Percentiles rank a stretch among this genome's conserved stretches.
Evolutionary conservation across 2,113 vertebrate species (phyloP).

Genomic region (Puffinus mauretanicus): DNA sequence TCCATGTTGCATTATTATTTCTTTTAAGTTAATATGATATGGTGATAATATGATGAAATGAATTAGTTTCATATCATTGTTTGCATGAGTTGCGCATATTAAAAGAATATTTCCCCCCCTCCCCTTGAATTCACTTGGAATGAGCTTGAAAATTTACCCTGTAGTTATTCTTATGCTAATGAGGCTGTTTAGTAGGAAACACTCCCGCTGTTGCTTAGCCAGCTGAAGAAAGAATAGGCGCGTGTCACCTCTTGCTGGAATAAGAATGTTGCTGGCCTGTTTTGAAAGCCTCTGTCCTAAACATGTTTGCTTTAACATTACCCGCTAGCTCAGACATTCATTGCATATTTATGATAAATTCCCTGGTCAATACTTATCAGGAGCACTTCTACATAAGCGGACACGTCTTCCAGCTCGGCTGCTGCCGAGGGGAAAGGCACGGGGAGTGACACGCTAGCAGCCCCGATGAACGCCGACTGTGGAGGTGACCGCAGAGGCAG

Average conservation of each 20-base stretch:
- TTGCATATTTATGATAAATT: conserved; percentile 60
- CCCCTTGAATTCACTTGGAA: conserved; percentile 77
- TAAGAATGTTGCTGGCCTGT: conserved; percentile 58
- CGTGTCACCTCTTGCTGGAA: conserved; percentile 69
- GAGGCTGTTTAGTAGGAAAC: conserved; percentile 82
- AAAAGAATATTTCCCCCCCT: conserved; percentile 70
- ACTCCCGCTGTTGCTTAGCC: conserved; percentile 75
- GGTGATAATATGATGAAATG: conserved; percentile 83
- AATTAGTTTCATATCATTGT: conserved; percentile 82
- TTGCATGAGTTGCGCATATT: conserved; percentile 79
- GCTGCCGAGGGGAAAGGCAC: background rate
- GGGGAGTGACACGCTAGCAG: accelerated
- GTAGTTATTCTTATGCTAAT: conserved; percentile 84
- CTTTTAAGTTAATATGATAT: conserved; percentile 82
- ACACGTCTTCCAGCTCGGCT: background rate
- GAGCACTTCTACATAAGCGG: background rate
- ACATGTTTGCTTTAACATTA: conserved; percentile 58
- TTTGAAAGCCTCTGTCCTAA: conserved; percentile 71
- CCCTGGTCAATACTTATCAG: conserved; percentile 58
- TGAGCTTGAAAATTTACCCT: conserved; percentile 82
- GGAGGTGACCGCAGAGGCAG: background rate
- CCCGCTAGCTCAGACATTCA: conserved; percentile 31
- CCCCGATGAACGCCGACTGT: accelerated
- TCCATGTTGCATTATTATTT: conserved; percentile 82
- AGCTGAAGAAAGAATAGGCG: conserved; percentile 77